Base-by-base conservation (phyloP, 2,888 invertebrate genomes). In the Mythimna pallens region DNA sequence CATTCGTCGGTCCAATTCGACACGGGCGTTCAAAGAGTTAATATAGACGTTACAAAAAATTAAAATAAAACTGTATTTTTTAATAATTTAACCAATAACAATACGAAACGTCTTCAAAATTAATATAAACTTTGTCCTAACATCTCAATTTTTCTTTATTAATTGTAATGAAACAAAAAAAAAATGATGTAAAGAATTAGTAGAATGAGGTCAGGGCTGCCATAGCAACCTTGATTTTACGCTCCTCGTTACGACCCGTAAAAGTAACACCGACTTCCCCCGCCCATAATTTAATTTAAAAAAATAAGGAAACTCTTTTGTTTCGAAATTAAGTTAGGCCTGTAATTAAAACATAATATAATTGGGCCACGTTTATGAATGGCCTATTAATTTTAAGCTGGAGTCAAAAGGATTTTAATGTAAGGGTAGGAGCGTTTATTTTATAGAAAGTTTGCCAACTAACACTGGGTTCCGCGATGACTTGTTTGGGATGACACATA, bases 281-380 rank as follows among this genome's bases (percentile, higher is more conserved):
- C 73, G 43, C 43, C 68, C 79, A 76, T 86, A 86, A 86, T 81
- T 81, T 81, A 76, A 86, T 86, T 81, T 73, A 59, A 71, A 86
- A 86, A 86, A 83, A 83, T 82, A 83, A 87, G 75, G 78, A 83
- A 83, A 84, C 84, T 78, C 82, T 87, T 86, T 86, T 87, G 82
- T 84, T 78, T 43, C 62, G 50, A 84, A 85, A 85, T 87, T 85
- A 87, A 82, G 84, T 87, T 84, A 87, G 82, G 77, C 73, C 72
- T 82, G 86, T 90, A 88, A 90, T 90, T 89, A 89, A 88, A 90
- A 88, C 89, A 85, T 87, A 89, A 89, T 90, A 89, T 86, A 89
- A 89, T 90, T 89, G 89, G 88, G 82, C 78, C 82, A 61, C 86
- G 86, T 89, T 89, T 88, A 88, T 89, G 88, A 91, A 89, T 89